phyloP scores from a whole-genome alignment of 2,888 invertebrate genomes.

The Archips xylosteana region DNA sequence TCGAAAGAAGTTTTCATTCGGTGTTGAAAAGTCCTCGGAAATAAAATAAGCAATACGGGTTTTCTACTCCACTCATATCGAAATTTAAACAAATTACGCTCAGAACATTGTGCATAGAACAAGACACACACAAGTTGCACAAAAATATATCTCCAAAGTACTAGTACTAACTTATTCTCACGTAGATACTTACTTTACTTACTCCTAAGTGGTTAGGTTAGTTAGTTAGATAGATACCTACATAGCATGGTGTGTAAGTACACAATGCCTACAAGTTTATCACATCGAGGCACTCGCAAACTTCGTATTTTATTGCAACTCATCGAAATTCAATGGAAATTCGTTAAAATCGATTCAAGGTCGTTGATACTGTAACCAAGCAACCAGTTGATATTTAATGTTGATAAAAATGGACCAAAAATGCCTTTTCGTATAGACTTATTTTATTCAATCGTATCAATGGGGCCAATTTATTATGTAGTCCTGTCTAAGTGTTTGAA shows the following conservation, averaged over 20 bases:
- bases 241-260: not conserved
- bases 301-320: conserved; percentile 40
- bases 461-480: conserved; percentile 66
- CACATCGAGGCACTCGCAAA: conserved; percentile 13
- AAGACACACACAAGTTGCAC: too few relatives aligned
- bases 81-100: too few relatives aligned
- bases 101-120: too few relatives aligned
- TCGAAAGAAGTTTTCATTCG: too few relatives aligned
- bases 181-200: too few relatives aligned
- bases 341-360: conserved; percentile 40
- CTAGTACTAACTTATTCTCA: too few relatives aligned
- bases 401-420: conserved; percentile 70
- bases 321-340: conserved; percentile 42
- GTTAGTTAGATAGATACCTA: not conserved
- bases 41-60: too few relatives aligned
- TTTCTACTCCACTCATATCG: too few relatives aligned
- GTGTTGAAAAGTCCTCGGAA: too few relatives aligned
- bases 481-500: conserved; percentile 54
- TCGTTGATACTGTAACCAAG: conserved; percentile 58
- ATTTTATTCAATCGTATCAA: conserved; percentile 60
- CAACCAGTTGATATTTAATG: conserved; percentile 58
- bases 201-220: not conserved
- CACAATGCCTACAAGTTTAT: not conserved
- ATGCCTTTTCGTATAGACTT: conserved; percentile 76
- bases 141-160: too few relatives aligned